Base-by-base conservation (phyloP, 2,888 invertebrate genomes). In the Standfussiana lucernea region DNA sequence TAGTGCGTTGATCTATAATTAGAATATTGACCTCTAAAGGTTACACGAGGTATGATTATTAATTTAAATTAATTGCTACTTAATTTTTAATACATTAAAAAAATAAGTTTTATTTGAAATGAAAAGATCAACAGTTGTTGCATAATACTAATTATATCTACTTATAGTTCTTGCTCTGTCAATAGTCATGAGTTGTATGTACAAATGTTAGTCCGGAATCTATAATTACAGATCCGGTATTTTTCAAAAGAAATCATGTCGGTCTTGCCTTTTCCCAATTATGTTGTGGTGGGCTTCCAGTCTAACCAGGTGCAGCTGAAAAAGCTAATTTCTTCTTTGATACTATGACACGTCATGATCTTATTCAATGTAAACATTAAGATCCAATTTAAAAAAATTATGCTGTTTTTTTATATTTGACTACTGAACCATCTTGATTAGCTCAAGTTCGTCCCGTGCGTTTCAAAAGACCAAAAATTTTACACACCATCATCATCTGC, bases 181-280 rank as follows among this genome's bases (percentile, higher is more conserved):
- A 70, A 69, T 32, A 72, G 50, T 77, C n/a, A 13, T 28, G 24
- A 50, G 37, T 53, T 53, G 35, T 45, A 4, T 45, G 53, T 45
- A 47, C 64, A 40, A 69, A 75, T 79, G 10, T 79, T 80, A 37
- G 68, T 11, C 18, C n/a, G 53, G 59, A 66, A 37, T 32, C 35
- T 32, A 62, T 50, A 59, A 7, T 59, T 5, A 61, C 62, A 53
- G 42, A 72, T 42, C 66, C 61, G 66, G 65, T 59, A 50, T 15
- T 35, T 45, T 45, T 47, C 28, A 56, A 18, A 35, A 13, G 37
- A 37, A 18, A 53, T 37, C 6, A 28, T 69, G 21, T 11, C n/a
- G 21, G 15, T n/a, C 32, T 59, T 7, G 13, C 37, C 37, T 24
- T 62, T 7, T 62, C 10, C 8, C 32, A 59, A 59, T 50, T 4